Evolutionary conservation across 2,888 invertebrate genomes (phyloP).

Genomic region (Anagyrus pseudococci): DNA sequence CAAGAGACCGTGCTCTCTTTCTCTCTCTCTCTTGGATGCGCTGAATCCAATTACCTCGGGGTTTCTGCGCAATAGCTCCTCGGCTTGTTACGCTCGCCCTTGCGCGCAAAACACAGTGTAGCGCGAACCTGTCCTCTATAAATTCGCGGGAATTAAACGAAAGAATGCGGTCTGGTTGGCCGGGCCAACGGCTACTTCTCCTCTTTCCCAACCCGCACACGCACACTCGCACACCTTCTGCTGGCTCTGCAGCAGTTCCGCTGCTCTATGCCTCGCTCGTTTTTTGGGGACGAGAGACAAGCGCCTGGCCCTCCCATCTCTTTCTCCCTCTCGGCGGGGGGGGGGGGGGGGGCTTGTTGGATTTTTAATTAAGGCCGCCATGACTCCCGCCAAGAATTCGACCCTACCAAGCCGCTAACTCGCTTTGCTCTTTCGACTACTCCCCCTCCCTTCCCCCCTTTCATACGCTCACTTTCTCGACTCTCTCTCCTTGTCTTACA

Average conservation of each 20-base stretch:
- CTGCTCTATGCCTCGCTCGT: slow-evolving; percentile 13
- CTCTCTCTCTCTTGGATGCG: too few species aligned
- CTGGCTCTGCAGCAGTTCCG: slow-evolving; percentile 40
- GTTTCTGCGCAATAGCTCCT: not conserved
- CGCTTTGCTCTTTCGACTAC: slow-evolving; percentile 10
- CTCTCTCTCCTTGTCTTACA: not conserved
- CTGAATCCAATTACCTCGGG: slow-evolving; percentile 56
- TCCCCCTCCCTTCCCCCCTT: not conserved
- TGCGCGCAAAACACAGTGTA: not conserved
- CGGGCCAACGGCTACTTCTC: too few species aligned
- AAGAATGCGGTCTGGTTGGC: slow-evolving; percentile 62
- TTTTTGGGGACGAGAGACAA: slow-evolving; percentile 25
- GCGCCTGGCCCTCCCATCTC: too few species aligned
- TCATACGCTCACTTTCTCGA: not conserved
- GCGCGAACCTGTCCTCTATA: slow-evolving; percentile 50
- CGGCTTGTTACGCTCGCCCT: slow-evolving; percentile 5
- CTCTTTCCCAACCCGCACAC: too few species aligned
- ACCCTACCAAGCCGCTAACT: slow-evolving; percentile 32
- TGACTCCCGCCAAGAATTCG: slow-evolving; percentile 61
- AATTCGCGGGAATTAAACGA: slow-evolving; percentile 63
- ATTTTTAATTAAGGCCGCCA: slow-evolving; percentile 62
- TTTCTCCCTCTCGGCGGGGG: too few species aligned
- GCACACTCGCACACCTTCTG: too few species aligned
- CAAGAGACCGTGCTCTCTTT: not conserved
- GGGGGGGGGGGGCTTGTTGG: slow-evolving; percentile 54